A percentile compares a stretch with the other conserved stretches of the same genome.
These are phyloP conservation scores for Dryas iulia DNA, from an alignment of 1,140 invertebrate species.

Conservation along the genomic window DNA sequence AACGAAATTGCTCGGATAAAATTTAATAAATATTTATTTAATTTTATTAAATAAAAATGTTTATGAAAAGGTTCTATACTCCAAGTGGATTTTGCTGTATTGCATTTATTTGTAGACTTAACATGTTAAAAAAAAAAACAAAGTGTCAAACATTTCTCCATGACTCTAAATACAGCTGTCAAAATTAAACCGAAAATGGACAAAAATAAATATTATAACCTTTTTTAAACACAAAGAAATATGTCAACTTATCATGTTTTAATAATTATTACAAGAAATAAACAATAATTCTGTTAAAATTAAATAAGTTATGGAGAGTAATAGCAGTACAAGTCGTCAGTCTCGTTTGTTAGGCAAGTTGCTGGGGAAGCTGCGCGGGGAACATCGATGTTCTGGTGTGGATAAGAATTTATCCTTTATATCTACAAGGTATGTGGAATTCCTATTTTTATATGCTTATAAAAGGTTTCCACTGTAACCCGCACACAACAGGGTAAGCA, in stretches of 20 bases:
- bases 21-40: too few relatives aligned
- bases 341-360: constrained; percentile 58
- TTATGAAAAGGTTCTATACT: too few relatives aligned
- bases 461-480: too few relatives aligned
- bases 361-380: constrained; percentile 60
- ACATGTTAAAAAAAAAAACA: neutral
- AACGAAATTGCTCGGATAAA: too few relatives aligned
- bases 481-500: too few relatives aligned
- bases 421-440: constrained; percentile 50
- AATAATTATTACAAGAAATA: neutral
- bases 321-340: constrained; percentile 44
- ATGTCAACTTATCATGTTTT: too few relatives aligned
- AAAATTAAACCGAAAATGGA: neutral
- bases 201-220: neutral
- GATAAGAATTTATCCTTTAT: constrained; percentile 56
- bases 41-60: too few relatives aligned
- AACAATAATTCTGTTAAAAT: neutral
- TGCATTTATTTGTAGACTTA: neutral
- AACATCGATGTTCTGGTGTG: constrained; percentile 48
- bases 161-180: neutral
- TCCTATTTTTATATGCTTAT: neutral
- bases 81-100: too few relatives aligned
- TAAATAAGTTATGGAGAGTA: constrained; percentile 43
- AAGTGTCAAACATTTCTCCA: constrained; percentile 1
- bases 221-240: neutral